Percentiles rank a stretch among this genome's conserved stretches.
phyloP scores from a whole-genome alignment of 2,888 invertebrate species.

The Lasioglossum morio region DNA sequence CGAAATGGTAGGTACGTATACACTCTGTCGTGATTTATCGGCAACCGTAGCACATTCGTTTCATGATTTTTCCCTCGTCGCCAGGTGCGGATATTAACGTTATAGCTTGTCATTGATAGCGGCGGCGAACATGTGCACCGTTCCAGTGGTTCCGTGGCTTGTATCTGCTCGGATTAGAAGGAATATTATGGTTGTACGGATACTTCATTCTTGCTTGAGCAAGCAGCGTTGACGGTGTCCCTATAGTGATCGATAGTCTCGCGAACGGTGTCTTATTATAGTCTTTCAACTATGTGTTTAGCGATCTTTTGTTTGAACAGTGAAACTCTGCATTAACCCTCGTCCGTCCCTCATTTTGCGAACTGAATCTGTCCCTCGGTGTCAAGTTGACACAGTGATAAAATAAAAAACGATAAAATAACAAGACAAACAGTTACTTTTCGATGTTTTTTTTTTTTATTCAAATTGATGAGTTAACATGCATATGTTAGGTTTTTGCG shows the following conservation, averaged over 20 bases:
- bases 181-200: not conserved
- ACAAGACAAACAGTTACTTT: too few relatives aligned
- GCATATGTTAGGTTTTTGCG: too few relatives aligned
- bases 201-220: not conserved
- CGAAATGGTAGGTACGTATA: not conserved
- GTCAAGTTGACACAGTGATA: too few relatives aligned
- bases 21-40: not conserved
- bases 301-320: not conserved
- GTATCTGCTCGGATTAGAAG: not conserved
- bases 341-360: too few relatives aligned
- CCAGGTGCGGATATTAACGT: constrained; percentile 10
- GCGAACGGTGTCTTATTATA: not conserved
- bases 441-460: too few relatives aligned
- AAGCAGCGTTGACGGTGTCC: not conserved
- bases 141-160: not conserved
- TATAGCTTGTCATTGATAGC: not conserved
- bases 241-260: not conserved
- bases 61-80: not conserved
- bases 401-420: too few relatives aligned
- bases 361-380: too few relatives aligned
- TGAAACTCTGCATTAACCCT: not conserved
- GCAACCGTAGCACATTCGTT: not conserved
- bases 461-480: too few relatives aligned
- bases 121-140: not conserved
- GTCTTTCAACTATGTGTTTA: not conserved